Conservation (phyloP, 2,888 invertebrate species). For the Lamproptera curius region DNA sequence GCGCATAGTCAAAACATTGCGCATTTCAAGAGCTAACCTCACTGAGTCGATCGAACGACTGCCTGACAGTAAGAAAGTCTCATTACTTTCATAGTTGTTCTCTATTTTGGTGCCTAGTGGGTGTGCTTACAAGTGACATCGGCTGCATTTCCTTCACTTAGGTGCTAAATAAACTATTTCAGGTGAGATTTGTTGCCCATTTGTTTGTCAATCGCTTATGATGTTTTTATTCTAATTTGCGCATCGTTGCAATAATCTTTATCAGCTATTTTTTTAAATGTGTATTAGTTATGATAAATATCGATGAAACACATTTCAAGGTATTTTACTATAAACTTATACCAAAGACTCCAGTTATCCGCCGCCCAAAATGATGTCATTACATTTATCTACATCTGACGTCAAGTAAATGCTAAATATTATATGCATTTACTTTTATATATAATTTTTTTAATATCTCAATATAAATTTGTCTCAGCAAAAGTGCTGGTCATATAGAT, state of each 20-base stretch:
- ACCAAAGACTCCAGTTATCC: constrained; percentile 1
- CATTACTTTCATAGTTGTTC: constrained; percentile 54
- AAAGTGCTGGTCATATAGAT: no score
- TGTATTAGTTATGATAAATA: background rate
- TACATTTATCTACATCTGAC: constrained; percentile 12
- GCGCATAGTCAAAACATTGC: constrained; percentile 78
- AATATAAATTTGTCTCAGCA: no score
- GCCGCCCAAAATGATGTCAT: constrained; percentile 10
- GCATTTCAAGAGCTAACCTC: constrained; percentile 67
- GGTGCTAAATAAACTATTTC: constrained; percentile 51
- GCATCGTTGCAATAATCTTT: background rate
- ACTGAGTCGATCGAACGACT: constrained; percentile 66
- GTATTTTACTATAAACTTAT: background rate
- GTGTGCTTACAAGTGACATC: constrained; percentile 57
- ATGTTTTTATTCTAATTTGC: background rate
- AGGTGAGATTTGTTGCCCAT: constrained; percentile 45
- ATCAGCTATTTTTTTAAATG: background rate
- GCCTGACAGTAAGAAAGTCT: constrained; percentile 40
- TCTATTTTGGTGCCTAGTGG: constrained; percentile 70
- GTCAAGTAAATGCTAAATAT: background rate
- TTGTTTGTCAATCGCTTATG: background rate
- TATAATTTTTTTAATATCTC: no score
- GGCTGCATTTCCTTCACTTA: constrained; percentile 47
- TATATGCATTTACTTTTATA: no score
- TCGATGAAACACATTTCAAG: no score